Conservation (phyloP, 2,888 invertebrate species). For the Desoria tigrina region DNA sequence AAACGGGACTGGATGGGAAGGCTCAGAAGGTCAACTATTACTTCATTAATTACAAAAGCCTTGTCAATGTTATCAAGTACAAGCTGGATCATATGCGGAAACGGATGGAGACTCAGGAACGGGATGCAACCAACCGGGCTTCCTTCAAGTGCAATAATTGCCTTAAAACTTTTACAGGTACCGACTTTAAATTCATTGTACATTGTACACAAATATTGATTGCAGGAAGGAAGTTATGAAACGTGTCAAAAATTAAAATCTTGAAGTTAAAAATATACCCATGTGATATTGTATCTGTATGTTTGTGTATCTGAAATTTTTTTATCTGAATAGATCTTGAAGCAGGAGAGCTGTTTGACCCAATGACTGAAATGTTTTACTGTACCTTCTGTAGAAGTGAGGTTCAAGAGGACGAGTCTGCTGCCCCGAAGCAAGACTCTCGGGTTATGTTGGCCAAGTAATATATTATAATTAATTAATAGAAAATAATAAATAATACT, state of each 20-base stretch:
- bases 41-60: slow-evolving; percentile 86
- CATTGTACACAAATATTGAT: no score
- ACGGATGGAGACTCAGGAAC: slow-evolving; percentile 91
- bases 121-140: slow-evolving; percentile 90
- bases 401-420: slow-evolving; percentile 92
- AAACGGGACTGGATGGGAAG: slow-evolving; percentile 91
- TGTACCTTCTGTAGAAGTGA: slow-evolving; percentile 87
- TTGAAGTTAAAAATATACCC: no score
- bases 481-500: slow-evolving; percentile 55
- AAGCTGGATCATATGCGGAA: slow-evolving; percentile 94
- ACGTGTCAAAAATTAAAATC: no score
- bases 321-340: slow-evolving; percentile 28
- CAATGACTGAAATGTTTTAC: slow-evolving; percentile 78
- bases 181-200: neutral
- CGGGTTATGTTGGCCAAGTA: slow-evolving; percentile 75
- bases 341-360: slow-evolving; percentile 61
- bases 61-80: slow-evolving; percentile 94
- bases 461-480: slow-evolving; percentile 58
- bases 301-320: slow-evolving; percentile 71
- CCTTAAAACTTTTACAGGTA: slow-evolving; percentile 88
- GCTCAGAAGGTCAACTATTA: slow-evolving; percentile 96
- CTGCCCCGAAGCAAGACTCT: slow-evolving; percentile 89
- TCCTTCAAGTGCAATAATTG: slow-evolving; percentile 92
- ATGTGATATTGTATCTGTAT: slow-evolving; percentile 4
- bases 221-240: no score